Evolutionary conservation across 2,113 vertebrate species (phyloP).

Genomic region (Dicerorhinus sumatrensis): DNA sequence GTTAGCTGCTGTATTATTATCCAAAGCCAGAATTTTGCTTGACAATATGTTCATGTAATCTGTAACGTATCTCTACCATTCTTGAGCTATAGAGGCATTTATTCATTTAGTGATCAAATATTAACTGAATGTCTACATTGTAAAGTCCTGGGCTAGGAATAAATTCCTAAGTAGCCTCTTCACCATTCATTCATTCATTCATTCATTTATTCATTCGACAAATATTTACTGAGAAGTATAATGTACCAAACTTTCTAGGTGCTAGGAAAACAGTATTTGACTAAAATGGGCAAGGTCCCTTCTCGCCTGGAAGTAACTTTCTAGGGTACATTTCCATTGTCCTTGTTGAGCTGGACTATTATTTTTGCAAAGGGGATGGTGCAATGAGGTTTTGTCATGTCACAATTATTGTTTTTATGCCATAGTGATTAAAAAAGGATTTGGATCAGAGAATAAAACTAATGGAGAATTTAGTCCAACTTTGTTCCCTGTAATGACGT

Average conservation of each 20-base stretch:
- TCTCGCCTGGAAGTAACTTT: neutral
- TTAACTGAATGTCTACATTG: neutral
- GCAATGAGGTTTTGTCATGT: neutral
- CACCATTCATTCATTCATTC: neutral
- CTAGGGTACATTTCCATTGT: neutral
- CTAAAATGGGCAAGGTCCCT: neutral
- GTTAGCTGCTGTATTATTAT: neutral
- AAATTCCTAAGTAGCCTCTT: neutral
- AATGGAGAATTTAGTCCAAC: neutral
- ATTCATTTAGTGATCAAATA: constrained; percentile 34
- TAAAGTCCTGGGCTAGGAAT: neutral
- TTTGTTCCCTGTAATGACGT: neutral
- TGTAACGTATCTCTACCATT: neutral
- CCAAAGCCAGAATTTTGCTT: neutral
- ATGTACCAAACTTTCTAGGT: neutral
- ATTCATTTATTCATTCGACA: neutral
- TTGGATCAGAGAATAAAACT: neutral
- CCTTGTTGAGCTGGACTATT: neutral
- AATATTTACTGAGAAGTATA: neutral
- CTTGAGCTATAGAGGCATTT: neutral
- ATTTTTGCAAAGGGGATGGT: neutral
- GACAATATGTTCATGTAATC: neutral
- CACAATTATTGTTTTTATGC: neutral
- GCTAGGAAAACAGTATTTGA: neutral
- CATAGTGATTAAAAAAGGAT: neutral